Evolutionary conservation across 1,140 invertebrate species (phyloP).

Genomic region (Stegodyphus dumicola): DNA sequence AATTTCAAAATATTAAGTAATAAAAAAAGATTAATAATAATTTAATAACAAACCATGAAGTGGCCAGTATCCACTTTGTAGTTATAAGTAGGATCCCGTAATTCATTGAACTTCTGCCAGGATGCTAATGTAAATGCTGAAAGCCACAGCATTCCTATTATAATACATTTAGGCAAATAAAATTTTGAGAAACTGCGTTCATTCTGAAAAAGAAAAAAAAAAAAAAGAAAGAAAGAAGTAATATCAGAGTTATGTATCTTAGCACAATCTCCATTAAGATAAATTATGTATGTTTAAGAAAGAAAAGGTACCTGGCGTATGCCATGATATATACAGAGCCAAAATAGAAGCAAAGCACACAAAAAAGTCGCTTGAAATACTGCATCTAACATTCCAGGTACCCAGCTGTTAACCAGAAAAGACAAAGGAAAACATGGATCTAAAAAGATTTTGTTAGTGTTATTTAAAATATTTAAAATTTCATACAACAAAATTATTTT

Average conservation of each 20-base stretch:
- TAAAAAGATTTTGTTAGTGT: conserved; percentile 68
- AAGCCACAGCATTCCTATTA: conserved; percentile 89
- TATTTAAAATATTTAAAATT: neutral
- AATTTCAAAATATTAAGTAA: neutral
- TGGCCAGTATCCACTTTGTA: conserved; percentile 88
- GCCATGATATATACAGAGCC: conserved; percentile 95
- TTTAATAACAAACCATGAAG: conserved; percentile 79
- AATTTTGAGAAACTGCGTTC: conserved; percentile 86
- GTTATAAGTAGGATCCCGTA: conserved; percentile 92
- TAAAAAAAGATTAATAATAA: neutral
- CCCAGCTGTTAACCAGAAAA: conserved; percentile 88
- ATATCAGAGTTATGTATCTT: neutral
- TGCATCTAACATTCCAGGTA: conserved; percentile 90
- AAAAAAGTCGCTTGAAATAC: conserved; percentile 91
- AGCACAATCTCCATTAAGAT: neutral
- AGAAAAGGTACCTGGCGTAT: conserved; percentile 80
- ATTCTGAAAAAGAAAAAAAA: conserved; percentile 74
- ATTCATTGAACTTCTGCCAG: conserved; percentile 90
- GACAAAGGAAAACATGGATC: conserved; percentile 94
- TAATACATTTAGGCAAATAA: conserved; percentile 89
- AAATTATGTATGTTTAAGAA: neutral
- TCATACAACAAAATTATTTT: no score
- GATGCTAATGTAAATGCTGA: conserved; percentile 85
- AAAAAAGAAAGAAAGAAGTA: neutral
- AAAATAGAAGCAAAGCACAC: conserved; percentile 88